A percentile compares a stretch with the other conserved stretches of the same genome.
These are phyloP conservation scores for Diplazon laetatorius DNA, from an alignment of 2,888 invertebrate species.

Conservation along the genomic window DNA sequence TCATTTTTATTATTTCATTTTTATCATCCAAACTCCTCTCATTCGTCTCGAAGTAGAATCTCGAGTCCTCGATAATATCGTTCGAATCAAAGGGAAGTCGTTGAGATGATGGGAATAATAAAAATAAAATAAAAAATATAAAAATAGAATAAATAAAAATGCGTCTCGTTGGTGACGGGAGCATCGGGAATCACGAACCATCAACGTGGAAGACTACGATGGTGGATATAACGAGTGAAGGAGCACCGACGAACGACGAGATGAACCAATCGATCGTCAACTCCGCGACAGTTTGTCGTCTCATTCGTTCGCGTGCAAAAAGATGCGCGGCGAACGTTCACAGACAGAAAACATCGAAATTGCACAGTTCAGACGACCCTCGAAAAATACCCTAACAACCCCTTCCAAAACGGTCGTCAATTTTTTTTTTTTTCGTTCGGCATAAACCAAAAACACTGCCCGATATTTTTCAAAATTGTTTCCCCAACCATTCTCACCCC, in stretches of 20 bases:
- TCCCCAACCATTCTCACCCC: too few species aligned
- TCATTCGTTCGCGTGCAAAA: slow-evolving; percentile 26
- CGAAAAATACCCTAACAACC: too few species aligned
- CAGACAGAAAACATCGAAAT: slow-evolving; percentile 14
- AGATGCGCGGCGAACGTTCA: slow-evolving; percentile 2
- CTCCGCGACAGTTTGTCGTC: slow-evolving; percentile 38
- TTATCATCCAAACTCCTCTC: not conserved
- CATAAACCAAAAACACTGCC: too few species aligned
- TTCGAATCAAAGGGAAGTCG: slow-evolving; percentile 23
- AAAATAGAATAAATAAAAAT: slow-evolving; percentile 47
- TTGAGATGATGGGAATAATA: not conserved
- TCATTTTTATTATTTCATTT: not conserved
- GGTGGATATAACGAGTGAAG: slow-evolving; percentile 8
- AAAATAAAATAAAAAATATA: too few species aligned
- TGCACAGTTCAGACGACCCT: slow-evolving; percentile 13
- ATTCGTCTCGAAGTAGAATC: slow-evolving; percentile 8
- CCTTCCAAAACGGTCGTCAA: too few species aligned
- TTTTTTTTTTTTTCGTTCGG: too few species aligned
- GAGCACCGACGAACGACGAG: slow-evolving; percentile 4
- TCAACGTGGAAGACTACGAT: slow-evolving; percentile 11
- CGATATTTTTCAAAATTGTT: too few species aligned
- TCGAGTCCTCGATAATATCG: slow-evolving; percentile 4
- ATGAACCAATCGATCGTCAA: slow-evolving; percentile 52
- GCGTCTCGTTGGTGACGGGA: slow-evolving; percentile 3
- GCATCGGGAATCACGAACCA: not conserved